Evolutionary conservation across 1,140 invertebrate genomes (phyloP).

Genomic region (Zelostemma sp.): DNA sequence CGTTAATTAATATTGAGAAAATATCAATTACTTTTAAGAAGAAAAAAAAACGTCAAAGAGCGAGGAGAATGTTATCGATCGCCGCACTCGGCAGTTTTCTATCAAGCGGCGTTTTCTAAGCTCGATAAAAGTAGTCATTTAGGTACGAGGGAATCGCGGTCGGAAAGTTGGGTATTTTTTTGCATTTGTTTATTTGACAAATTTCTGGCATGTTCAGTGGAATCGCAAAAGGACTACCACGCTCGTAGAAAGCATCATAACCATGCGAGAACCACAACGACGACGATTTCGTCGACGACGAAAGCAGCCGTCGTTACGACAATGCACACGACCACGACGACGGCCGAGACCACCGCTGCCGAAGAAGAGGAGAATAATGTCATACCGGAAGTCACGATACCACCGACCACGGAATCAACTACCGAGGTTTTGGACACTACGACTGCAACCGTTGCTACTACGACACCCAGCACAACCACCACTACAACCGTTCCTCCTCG

Average conservation of each 20-base stretch:
- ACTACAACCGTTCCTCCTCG: constrained; percentile 79
- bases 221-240: constrained; percentile 90
- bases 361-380: constrained; percentile 62
- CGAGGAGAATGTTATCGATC: constrained; percentile 10
- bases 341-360: constrained; percentile 57
- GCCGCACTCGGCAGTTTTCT: constrained; percentile 1
- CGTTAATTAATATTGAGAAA: too few relatives aligned
- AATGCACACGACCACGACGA: constrained; percentile 58
- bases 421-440: constrained; percentile 64
- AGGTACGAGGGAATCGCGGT: constrained; percentile 6
- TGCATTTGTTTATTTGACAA: not conserved
- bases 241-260: constrained; percentile 71
- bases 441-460: constrained; percentile 68
- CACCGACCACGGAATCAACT: constrained; percentile 56
- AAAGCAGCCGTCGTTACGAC: constrained; percentile 57
- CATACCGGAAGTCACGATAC: constrained; percentile 63
- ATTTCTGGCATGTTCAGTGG: constrained; percentile 73
- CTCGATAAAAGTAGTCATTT: constrained; percentile 13
- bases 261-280: constrained; percentile 63
- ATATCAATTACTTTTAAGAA: too few relatives aligned
- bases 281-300: constrained; percentile 63
- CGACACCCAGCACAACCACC: constrained; percentile 72
- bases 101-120: not conserved
- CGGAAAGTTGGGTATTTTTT: not conserved
- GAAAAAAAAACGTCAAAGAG: too few relatives aligned